Evolutionary conservation across 2,888 invertebrate genomes (phyloP).

Genomic region (Pseudococcus longispinus): DNA sequence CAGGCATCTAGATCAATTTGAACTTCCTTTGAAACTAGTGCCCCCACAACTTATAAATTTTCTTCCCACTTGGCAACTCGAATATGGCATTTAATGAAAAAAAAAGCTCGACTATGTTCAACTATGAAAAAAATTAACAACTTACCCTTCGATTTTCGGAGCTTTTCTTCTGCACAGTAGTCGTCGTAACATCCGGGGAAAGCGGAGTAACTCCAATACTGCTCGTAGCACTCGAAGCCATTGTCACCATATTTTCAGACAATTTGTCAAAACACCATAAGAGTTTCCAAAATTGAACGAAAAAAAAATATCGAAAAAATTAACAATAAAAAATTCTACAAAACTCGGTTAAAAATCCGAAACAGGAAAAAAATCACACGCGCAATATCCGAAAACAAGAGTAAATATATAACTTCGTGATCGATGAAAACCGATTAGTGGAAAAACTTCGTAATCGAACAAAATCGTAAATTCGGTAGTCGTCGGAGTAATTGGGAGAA

Average conservation of each 20-base stretch:
- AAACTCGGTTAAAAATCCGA: background rate
- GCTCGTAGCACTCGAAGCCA: conserved; percentile 52
- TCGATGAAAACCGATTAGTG: background rate
- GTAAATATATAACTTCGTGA: no score
- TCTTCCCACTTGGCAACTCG: no score
- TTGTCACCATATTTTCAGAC: conserved; percentile 51
- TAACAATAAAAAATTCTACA: background rate
- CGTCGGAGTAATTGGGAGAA: background rate
- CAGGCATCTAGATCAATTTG: no score
- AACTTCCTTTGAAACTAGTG: no score
- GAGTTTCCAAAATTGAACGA: background rate
- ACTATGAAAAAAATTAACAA: background rate
- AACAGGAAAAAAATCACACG: no score
- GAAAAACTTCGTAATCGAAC: background rate
- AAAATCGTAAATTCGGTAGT: background rate
- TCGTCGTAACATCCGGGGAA: conserved; percentile 37
- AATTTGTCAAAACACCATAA: conserved; percentile 12
- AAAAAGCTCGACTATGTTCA: background rate
- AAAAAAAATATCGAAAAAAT: background rate
- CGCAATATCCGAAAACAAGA: background rate
- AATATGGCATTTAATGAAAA: background rate
- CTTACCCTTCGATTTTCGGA: conserved; percentile 54
- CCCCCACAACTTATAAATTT: no score
- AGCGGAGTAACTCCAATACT: conserved; percentile 47
- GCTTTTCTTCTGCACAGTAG: conserved; percentile 47